Evolutionary conservation across 1,140 invertebrate genomes (phyloP), one percentile per base, ranked within the genome.

Genomic region (Trachelipus rathkii): DNA sequence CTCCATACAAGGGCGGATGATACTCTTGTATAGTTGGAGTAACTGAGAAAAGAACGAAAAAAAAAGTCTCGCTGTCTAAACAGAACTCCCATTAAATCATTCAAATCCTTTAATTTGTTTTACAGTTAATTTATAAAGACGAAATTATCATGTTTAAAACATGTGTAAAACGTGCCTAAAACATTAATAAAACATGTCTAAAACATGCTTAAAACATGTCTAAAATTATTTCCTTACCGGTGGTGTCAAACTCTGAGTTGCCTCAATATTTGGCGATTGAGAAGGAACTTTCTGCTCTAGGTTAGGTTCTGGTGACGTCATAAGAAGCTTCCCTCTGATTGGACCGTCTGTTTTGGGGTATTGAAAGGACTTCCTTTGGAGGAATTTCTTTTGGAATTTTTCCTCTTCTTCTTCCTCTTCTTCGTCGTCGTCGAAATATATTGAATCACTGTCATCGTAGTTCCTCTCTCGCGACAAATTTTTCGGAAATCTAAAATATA

Each of bases 281-380:
- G 86, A 82, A n/a, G 86, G 85, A 13, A 86, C 82, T 82, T 88
- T 88, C 82, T 87, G 86, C 79, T 87, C 87, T 77, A 86, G 81
- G 83, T 87, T 86, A 71, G 86, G 86, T 43, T 85, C 86, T 79
- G 87, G 84, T 19, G 84, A 85, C 0, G 85, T 86, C 33, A 78
- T 60, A 19, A 8, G 46, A 21, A 81, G 73, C 79, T 82, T 74
- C 78, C 82, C 7, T 79, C 72, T 60, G 81, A 77, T 8, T 82
- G 75, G 66, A 3, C 33, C 33, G 6, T 33, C 33, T 33, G 33
- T 33, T 33, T 33, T 33, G 33, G 33, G 33, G 33, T 33, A 33
- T 6, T 6, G 33, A 33, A 33, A 33, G 33, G 33, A 3, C 33
- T 33, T 33, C 46, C 43, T 24, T 44, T 53, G 8, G 0, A 6